Evolutionary conservation across 2,888 invertebrate species (phyloP).

Genomic region (Stenoptilia bipunctidactyla): DNA sequence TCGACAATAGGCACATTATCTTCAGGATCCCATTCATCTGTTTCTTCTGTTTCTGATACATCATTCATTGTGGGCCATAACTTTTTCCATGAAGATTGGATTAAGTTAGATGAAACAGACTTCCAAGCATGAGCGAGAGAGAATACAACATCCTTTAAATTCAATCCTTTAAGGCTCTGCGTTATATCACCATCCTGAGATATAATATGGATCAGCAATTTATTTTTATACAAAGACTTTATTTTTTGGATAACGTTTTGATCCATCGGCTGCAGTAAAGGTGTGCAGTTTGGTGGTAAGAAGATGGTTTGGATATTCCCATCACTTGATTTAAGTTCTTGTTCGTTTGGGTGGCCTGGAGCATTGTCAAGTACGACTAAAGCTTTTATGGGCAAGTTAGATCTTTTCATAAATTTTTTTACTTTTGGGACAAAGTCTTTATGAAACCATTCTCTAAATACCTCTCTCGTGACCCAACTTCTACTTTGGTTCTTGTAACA

Average conservation of each 20-base stretch:
- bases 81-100: conserved; percentile 23
- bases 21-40: conserved; percentile 19
- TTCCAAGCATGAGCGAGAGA: conserved; percentile 23
- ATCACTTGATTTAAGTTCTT: conserved; percentile 25
- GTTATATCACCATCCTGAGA: conserved; percentile 19
- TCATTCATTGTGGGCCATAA: conserved; percentile 21
- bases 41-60: conserved; percentile 18
- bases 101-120: conserved; percentile 17
- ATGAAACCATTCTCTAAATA: conserved; percentile 23
- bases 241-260: conserved; percentile 22
- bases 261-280: conserved; percentile 23
- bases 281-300: conserved; percentile 21
- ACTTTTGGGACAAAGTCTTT: conserved; percentile 20
- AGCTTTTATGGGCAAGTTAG: conserved; percentile 21
- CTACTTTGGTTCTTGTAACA: conserved; percentile 18
- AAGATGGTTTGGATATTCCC: conserved; percentile 22
- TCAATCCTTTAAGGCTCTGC: conserved; percentile 19
- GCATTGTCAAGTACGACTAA: conserved; percentile 22
- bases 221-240: conserved; percentile 20
- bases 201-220: conserved; percentile 20
- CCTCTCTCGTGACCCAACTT: conserved; percentile 21
- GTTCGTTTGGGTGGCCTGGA: conserved; percentile 22
- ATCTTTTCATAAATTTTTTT: conserved; percentile 20
- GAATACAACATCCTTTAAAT: conserved; percentile 20
- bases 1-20: conserved; percentile 19